A percentile compares a stretch with the other conserved stretches of the same genome.
Evolutionary conservation across 2,797 vertebrate species (phyloP).

Genomic region (Mionectes olivaceus): DNA sequence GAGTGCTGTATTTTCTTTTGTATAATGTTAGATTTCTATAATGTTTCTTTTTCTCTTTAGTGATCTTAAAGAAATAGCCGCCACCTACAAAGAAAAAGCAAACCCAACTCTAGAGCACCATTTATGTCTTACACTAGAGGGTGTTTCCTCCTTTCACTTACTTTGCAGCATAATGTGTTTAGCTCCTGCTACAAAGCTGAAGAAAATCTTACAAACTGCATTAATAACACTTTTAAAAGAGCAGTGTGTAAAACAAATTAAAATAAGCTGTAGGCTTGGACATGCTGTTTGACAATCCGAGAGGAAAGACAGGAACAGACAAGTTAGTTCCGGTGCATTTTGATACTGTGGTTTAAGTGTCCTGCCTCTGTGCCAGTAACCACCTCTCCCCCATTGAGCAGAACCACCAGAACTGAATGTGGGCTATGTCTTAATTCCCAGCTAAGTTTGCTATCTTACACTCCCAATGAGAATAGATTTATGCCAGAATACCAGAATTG

Average conservation of each 20-base stretch:
- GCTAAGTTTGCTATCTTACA: background rate
- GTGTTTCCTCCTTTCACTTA: background rate
- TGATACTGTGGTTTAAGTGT: background rate
- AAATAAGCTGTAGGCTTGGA: background rate
- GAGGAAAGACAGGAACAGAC: background rate
- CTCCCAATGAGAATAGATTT: background rate
- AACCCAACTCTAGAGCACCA: background rate
- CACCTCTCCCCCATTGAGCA: background rate
- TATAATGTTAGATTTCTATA: background rate
- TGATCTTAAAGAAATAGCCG: background rate
- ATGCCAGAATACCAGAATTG: background rate
- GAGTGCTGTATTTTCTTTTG: background rate
- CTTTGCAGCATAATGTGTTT: background rate
- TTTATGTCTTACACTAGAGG: background rate
- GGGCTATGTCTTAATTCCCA: background rate
- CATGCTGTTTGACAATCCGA: background rate
- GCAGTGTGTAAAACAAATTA: background rate
- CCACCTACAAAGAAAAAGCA: background rate
- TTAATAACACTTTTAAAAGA: background rate
- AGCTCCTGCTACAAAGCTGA: background rate
- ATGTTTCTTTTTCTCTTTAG: background rate
- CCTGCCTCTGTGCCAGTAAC: background rate
- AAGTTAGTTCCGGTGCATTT: background rate
- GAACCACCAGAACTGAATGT: background rate
- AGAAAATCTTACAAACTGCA: slow-evolving; percentile 7